Evolutionary conservation across 2,113 vertebrate genomes (phyloP), one percentile per base, ranked within the genome.

Genomic region (Gracilinanus agilis): DNA sequence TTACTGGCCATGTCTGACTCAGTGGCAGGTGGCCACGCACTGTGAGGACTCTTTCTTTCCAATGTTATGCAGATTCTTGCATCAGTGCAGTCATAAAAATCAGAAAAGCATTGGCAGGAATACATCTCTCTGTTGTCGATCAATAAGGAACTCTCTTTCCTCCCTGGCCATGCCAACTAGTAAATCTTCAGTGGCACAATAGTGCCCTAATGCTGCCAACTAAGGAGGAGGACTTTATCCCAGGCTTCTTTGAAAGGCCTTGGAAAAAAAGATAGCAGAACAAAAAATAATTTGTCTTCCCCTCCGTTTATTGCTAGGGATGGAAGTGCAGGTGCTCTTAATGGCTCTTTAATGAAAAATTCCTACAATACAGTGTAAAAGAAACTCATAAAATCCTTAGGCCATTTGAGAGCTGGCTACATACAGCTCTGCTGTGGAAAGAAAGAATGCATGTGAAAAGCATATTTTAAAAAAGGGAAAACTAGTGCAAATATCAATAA

Each of bases 141-240:
- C 91, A 94, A 95, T 96, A 5, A 49, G 49, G 97, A 93, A 95
- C 40, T 91, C 61, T 94, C 58, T 93, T 53, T 90, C 88, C 53
- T 8, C 44, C 67, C 92, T 75, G 29, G 55, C 29, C 91, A 44
- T 44, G n/a, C 90, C 95, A 92, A 93, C 54, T 58, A 95, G 94
- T 96, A 92, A 95, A 92, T 97, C 95, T 96, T 90, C 23, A 61
- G n/a, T 29, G 67, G 90, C 90, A 94, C 83, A 96, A 95, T 49
- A 54, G 44, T 61, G 88, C 88, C 94, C 95, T 83, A 55, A 90
- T 94, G 92, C 91, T 91, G 40, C 44, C 93, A 19, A 27, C 29
- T 67, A 90, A 89, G 56, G 53, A 54, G 93, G 90, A 96, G 92
- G 92, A 21, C 8, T 89, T 89, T 49, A 21, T 75, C 67, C n/a